Conservation (phyloP, 2,797 vertebrate species). For the Spinus olivaceus region DNA sequence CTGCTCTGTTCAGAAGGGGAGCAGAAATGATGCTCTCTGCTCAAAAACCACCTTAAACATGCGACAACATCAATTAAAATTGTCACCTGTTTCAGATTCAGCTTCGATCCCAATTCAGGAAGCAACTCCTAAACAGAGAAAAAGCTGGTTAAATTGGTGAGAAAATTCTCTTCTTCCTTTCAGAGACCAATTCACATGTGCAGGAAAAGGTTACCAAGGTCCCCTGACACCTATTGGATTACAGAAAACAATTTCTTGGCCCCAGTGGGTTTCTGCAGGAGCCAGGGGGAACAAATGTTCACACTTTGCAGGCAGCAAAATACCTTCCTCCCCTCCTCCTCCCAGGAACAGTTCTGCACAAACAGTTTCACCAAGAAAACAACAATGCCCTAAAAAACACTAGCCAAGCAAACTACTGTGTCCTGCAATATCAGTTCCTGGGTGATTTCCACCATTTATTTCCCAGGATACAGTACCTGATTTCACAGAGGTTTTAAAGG, state of each 20-base stretch:
- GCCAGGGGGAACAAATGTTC: not conserved
- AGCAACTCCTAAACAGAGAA: slow-evolving; percentile 63
- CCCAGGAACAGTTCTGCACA: not conserved
- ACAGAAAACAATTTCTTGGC: not conserved
- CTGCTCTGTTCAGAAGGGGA: not conserved
- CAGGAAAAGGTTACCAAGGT: slow-evolving; percentile 7
- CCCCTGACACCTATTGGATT: not conserved
- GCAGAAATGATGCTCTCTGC: not conserved
- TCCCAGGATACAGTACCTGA: not conserved
- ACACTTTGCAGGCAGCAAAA: not conserved
- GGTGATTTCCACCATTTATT: not conserved
- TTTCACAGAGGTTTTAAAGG: not conserved
- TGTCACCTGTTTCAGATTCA: slow-evolving; percentile 64
- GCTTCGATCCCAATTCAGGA: slow-evolving; percentile 64
- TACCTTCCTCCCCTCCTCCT: not conserved
- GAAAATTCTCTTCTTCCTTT: not conserved
- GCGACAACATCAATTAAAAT: slow-evolving; percentile 30
- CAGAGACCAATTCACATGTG: not conserved
- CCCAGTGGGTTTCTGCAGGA: not conserved
- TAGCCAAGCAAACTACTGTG: not conserved
- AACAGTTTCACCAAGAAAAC: not conserved
- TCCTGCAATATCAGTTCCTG: not conserved
- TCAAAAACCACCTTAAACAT: not conserved
- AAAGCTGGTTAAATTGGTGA: slow-evolving; percentile 27
- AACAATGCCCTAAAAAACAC: not conserved